phyloP scores from a whole-genome alignment of 1,140 invertebrate genomes.

The Dinoponera quadriceps region DNA sequence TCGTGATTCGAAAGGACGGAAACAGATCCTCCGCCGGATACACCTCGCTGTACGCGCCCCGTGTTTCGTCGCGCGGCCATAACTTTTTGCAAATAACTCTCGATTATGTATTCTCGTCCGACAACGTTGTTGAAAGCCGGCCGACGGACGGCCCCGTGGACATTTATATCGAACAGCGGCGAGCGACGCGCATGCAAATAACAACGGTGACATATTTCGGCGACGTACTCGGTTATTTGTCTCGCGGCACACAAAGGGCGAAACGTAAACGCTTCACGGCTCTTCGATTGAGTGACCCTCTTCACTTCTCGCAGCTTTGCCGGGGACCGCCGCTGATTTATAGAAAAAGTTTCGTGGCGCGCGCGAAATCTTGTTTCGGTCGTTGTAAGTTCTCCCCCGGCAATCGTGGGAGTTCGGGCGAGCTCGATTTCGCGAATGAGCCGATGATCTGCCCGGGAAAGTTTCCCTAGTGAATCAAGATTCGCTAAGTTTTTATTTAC shows the following conservation, averaged over 20 bases:
- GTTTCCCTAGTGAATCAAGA: conserved; percentile 56
- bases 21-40: no score
- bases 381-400: conserved; percentile 44
- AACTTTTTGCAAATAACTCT: no score
- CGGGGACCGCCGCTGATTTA: conserved; percentile 47
- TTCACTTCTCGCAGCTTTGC: conserved; percentile 14
- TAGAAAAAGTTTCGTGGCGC: conserved; percentile 59
- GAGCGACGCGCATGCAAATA: not conserved
- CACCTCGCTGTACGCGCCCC: no score
- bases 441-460: conserved; percentile 46
- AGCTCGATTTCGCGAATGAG: conserved; percentile 25
- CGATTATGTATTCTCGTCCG: no score
- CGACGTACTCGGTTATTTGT: conserved; percentile 11
- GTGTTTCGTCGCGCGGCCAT: no score
- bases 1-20: no score
- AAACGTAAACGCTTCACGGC: conserved; percentile 23
- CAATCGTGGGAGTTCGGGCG: conserved; percentile 30
- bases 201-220: not conserved
- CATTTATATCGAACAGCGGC: not conserved
- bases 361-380: conserved; percentile 43
- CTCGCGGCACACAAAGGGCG: not conserved
- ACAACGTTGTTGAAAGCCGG: no score
- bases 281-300: conserved; percentile 39
- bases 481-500: conserved; percentile 51
- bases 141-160: not conserved